These are phyloP conservation scores for Podarcis muralis DNA, from an alignment of 2,113 vertebrate species.

Conservation along the genomic window DNA sequence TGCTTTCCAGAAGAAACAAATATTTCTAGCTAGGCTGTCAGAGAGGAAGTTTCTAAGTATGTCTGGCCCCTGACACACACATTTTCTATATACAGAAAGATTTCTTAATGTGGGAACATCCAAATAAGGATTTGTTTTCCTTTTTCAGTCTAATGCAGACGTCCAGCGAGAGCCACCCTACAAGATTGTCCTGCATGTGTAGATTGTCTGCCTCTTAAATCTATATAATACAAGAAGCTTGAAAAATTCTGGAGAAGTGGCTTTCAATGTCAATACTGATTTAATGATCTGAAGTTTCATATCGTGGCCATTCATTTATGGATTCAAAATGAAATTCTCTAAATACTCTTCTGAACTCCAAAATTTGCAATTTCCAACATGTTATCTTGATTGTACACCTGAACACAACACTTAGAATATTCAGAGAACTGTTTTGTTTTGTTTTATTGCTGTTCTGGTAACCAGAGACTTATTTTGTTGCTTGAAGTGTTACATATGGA, in stretches of 20 bases:
- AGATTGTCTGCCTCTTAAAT: not conserved
- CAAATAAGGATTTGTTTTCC: not conserved
- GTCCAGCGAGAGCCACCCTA: no score
- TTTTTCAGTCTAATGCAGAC: no score
- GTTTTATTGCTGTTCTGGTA: no score
- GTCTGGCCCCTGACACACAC: not conserved
- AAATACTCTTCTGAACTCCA: not conserved
- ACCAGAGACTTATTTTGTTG: no score
- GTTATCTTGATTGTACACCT: not conserved
- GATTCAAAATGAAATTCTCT: not conserved
- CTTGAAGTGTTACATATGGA: no score
- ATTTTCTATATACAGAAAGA: not conserved
- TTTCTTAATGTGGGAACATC: not conserved
- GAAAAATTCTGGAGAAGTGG: not conserved
- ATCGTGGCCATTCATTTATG: not conserved
- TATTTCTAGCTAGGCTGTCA: not conserved
- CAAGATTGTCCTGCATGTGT: not conserved
- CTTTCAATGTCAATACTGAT: not conserved
- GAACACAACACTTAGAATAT: not conserved
- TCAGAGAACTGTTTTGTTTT: not conserved
- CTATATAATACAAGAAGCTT: not conserved
- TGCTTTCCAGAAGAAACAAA: not conserved
- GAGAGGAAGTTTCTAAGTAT: not conserved
- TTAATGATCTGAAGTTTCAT: not conserved
- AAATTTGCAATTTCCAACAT: not conserved